Base-by-base conservation (phyloP, 2,888 invertebrate species). In the Ptilodon capucinus region DNA sequence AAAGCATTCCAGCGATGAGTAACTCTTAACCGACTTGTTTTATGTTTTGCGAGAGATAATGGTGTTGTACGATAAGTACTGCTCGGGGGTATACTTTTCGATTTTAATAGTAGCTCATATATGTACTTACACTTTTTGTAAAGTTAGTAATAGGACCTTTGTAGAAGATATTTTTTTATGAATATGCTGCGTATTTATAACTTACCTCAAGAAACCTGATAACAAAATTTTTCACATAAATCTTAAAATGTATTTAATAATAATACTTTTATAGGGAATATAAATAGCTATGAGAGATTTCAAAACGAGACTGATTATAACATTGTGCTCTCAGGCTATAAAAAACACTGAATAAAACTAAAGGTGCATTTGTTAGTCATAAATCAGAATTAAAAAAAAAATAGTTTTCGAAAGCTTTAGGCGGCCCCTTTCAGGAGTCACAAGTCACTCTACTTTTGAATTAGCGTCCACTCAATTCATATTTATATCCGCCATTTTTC, bases 401-500 rank as follows among this genome's bases (percentile, higher is more conserved):
- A 44, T 57, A 69, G 68, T 57, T 55, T 60, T 66, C 68, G 45
- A 55, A 64, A 65, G 58, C 61, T 64, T 55, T 62, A 38, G 61
- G 68, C 74, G 72, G 71, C 66, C 53, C 65, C 67, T 75, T 76
- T 72, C 53, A 65, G 64, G 64, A 62, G 66, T 74, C 73, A 67
- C 53, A 68, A 64, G 49, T 68, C 65, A 74, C 71, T 68, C 74
- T 78, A 76, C 76, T 75, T 81, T 76, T 81, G 73, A 83, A 83
- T 84, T 82, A 81, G 76, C 72, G 73, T 79, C 83, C 74, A 80
- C 79, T 79, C 75, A 79, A 74, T 80, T 79, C 76, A 75, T 82
- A 84, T 85, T 84, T 80, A 82, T 81, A 81, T 75, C 73, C 57
- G 71, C 76, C 78, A 85, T 87, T 85, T 87, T 85, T 86, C 82